phyloP scores from a whole-genome alignment of 2,888 invertebrate species.

The Agrotis clavis region DNA sequence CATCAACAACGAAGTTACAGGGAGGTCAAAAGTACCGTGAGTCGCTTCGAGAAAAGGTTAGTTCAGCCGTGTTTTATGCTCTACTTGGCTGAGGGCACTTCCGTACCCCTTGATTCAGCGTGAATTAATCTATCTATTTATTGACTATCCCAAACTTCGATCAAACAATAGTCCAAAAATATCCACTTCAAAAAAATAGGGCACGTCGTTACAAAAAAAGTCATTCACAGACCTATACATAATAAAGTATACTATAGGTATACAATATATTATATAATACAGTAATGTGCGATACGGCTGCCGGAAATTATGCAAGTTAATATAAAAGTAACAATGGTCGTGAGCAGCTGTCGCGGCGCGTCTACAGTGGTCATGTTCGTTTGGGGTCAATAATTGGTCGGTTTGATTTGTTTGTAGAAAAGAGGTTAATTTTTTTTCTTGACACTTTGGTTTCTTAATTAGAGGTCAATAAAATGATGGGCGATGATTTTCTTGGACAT shows the following conservation, averaged over 20 bases:
- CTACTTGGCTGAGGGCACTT: no score
- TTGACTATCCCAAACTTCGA: no score
- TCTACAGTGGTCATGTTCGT: conserved; percentile 56
- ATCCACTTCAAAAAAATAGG: background rate
- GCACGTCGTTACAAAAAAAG: conserved; percentile 1
- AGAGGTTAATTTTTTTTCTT: no score
- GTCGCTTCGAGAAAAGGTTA: no score
- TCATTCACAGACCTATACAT: background rate
- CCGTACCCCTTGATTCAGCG: no score
- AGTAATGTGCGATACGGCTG: conserved; percentile 61
- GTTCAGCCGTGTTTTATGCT: no score
- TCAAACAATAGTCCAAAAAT: background rate
- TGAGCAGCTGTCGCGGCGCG: conserved; percentile 69
- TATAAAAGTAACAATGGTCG: conserved; percentile 73
- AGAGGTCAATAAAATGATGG: no score
- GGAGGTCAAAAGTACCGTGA: no score
- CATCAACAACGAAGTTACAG: no score
- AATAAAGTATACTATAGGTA: background rate
- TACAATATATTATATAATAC: conserved; percentile 32
- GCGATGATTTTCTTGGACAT: background rate
- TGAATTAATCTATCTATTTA: no score
- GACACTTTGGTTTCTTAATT: no score
- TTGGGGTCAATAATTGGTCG: conserved; percentile 23
- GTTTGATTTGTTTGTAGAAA: no score
- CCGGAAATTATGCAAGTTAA: conserved; percentile 69